Percentiles rank a stretch among this genome's conserved stretches.
These are phyloP conservation scores for Hirudinaria manillensis DNA, from an alignment of 2,888 invertebrate species.

Conservation along the genomic window DNA sequence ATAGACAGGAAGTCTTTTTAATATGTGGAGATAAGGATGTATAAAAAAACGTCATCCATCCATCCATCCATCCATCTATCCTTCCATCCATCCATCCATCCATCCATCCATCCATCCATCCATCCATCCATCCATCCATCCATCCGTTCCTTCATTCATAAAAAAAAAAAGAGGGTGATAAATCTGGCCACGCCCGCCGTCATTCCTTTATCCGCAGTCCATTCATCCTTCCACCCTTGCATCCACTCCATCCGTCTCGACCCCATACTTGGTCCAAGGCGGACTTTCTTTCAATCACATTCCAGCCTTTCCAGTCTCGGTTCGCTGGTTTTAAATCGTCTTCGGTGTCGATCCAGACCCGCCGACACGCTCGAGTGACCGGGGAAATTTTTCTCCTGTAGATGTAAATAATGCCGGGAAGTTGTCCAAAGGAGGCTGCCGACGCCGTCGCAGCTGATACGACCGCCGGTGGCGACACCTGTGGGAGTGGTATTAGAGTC, in stretches of 20 bases:
- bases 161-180: too few species aligned
- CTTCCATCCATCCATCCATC: conserved; percentile 60
- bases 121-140: too few species aligned
- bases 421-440: background rate
- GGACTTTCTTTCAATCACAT: conserved; percentile 1
- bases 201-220: background rate
- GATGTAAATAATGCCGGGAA: conserved; percentile 1
- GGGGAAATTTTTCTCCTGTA: background rate
- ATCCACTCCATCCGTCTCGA: background rate
- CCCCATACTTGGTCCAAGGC: background rate
- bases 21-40: conserved; percentile 64
- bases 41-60: conserved; percentile 46
- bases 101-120: conserved; percentile 62
- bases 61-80: conserved; percentile 72
- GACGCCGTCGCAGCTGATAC: background rate
- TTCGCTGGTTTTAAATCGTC: conserved; percentile 24
- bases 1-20: too few species aligned
- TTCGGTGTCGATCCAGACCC: conserved; percentile 4
- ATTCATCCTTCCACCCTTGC: background rate
- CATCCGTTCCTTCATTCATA: conserved; percentile 47
- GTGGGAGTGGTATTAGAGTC: background rate
- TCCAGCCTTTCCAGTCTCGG: conserved; percentile 3
- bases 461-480: background rate
- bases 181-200: too few species aligned
- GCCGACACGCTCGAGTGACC: conserved; percentile 13